These are phyloP conservation scores for Mastomys coucha DNA, from an alignment of 2,113 vertebrate genomes.

Conservation along the genomic window DNA sequence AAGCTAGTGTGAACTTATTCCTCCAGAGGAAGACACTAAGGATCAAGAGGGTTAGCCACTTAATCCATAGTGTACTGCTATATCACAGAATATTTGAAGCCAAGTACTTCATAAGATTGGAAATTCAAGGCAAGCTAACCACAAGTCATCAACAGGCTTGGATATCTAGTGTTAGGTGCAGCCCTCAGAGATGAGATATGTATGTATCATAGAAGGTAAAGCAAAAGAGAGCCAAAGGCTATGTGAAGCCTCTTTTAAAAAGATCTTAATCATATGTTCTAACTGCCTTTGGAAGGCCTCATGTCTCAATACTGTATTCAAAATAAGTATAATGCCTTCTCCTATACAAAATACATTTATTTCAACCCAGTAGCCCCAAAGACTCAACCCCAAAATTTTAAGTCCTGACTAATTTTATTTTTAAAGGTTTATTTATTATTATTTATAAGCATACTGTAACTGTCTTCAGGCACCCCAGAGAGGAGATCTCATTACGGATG, in stretches of 20 bases:
- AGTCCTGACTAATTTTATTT: no score
- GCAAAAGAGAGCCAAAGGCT: background rate
- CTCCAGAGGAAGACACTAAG: background rate
- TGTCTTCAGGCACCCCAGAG: no score
- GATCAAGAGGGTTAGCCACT: background rate
- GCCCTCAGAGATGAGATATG: background rate
- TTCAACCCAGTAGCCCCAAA: background rate
- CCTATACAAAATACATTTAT: background rate
- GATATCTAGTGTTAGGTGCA: background rate
- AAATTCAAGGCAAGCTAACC: background rate
- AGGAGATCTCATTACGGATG: no score
- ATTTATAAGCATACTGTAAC: no score
- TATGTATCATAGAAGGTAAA: fast-evolving
- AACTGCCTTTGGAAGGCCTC: background rate
- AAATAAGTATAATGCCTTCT: background rate
- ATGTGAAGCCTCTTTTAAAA: no score
- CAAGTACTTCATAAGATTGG: background rate
- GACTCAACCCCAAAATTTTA: background rate
- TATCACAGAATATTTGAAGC: background rate
- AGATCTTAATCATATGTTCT: background rate
- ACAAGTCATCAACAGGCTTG: background rate
- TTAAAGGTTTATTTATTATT: no score
- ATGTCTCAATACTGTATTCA: background rate
- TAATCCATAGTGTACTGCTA: no score
- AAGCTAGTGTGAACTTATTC: background rate